Evolutionary conservation across 2,888 invertebrate species (phyloP), one percentile per base, ranked within the genome.

Genomic region (Dryocosmus kuriphilus): DNA sequence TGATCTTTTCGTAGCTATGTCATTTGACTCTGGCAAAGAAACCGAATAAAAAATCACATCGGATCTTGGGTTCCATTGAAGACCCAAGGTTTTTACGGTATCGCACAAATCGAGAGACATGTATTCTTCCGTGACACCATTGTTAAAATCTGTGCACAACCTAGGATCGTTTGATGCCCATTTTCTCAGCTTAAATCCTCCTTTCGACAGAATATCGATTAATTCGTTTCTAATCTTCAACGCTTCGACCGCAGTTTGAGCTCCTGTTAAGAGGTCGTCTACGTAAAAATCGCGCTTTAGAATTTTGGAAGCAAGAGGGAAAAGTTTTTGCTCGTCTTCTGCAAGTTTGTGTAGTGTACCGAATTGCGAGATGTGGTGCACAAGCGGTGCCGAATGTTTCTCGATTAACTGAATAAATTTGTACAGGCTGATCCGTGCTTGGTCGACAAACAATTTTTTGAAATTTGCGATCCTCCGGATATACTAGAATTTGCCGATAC

Each of bases 371-470:
- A 67, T 71, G 80, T 38, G 80, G 46, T 4, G 46, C 46, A 7
- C 46, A 46, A 4, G 46, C 46, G 19, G 16, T 35, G 9, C 79
- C 80, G 38, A 80, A 81, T 0, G 80, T 78, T 16, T 79, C 76
- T n/a, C 77, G 79, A 30, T 78, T 74, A 32, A 75, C 55, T 61
- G 79, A 73, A 38, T 78, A 85, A 1, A 61, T 62, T 35, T 78
- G 61, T n/a, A 82, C 35, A 2, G 78, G 60, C 46, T 77, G 76
- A n/a, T 78, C 14, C 24, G 80, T 71, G 8, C 75, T 41, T 0
- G 76, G 71, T 11, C 86, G 74, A 88, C 87, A 88, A 0, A 88
- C 14, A 24, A 88, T 87, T 24, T 85, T 57, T 14, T 86, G 86
- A 30, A 78, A 81, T 24, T 82, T 76, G 2, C 79, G 67, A 77